phyloP scores from a whole-genome alignment of 2,888 invertebrate species.

The Orthonevra nobilis region DNA sequence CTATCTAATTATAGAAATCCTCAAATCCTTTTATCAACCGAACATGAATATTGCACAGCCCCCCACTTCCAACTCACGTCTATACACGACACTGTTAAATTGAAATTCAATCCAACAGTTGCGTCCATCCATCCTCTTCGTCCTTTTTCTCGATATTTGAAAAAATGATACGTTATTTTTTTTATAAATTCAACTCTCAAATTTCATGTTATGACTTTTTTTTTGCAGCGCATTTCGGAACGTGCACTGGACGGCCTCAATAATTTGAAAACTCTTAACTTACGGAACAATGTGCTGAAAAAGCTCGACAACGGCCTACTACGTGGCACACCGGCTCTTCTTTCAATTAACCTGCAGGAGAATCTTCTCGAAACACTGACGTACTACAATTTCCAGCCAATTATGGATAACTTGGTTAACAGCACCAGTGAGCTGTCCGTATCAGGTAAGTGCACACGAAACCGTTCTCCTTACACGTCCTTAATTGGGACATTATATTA shows the following conservation, averaged over 20 bases:
- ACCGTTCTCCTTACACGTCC: slow-evolving; percentile 11
- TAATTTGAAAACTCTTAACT: slow-evolving; percentile 85
- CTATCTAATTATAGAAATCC: slow-evolving; percentile 27
- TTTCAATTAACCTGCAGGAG: slow-evolving; percentile 88
- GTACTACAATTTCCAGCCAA: slow-evolving; percentile 86
- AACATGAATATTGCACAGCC: neutral
- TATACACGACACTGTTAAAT: too few relatives aligned
- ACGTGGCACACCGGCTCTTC: slow-evolving; percentile 86
- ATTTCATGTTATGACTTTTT: slow-evolving; percentile 74
- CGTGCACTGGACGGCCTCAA: slow-evolving; percentile 89
- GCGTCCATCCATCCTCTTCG: too few relatives aligned
- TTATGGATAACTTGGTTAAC: slow-evolving; percentile 89
- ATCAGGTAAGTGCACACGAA: slow-evolving; percentile 84
- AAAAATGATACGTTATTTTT: slow-evolving; percentile 8
- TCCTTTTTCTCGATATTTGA: neutral
- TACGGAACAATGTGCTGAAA: slow-evolving; percentile 89
- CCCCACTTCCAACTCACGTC: too few relatives aligned
- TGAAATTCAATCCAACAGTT: slow-evolving; percentile 43
- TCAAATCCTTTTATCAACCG: neutral
- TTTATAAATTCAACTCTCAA: slow-evolving; percentile 74
- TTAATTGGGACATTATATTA: slow-evolving; percentile 39
- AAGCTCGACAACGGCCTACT: slow-evolving; percentile 87
- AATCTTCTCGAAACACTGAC: slow-evolving; percentile 89
- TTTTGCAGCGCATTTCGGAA: slow-evolving; percentile 85
- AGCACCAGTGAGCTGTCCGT: slow-evolving; percentile 87